A percentile compares a stretch with the other conserved stretches of the same genome.
Evolutionary conservation across 1,140 invertebrate species (phyloP).

Genomic region (Hermetia illucens): DNA sequence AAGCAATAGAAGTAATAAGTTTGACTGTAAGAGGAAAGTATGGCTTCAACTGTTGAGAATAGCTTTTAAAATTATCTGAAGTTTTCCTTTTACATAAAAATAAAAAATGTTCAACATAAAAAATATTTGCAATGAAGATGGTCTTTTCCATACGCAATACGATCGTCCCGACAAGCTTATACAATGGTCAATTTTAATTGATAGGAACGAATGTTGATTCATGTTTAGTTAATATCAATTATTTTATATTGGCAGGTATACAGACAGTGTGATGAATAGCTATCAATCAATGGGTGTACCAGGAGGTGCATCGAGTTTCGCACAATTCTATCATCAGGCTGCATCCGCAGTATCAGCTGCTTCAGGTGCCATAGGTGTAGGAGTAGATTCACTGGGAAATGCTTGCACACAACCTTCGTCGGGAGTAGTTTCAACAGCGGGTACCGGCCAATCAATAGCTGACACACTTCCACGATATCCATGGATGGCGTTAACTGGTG

Average conservation of each 20-base stretch:
- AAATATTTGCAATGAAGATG: too few species aligned
- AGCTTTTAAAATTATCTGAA: too few species aligned
- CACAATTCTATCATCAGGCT: constrained; percentile 78
- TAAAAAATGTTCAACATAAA: too few species aligned
- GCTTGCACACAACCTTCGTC: constrained; percentile 41
- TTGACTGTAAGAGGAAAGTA: too few species aligned
- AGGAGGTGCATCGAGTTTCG: constrained; percentile 38
- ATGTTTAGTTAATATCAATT: background rate
- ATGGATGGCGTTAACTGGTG: constrained; percentile 96
- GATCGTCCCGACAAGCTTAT: constrained; percentile 8
- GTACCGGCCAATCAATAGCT: constrained; percentile 52
- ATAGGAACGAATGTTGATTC: constrained; percentile 10
- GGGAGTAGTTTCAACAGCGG: constrained; percentile 35
- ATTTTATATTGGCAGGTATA: constrained; percentile 15
- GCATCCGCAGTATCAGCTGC: constrained; percentile 42
- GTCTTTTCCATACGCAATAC: too few species aligned
- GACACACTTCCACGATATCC: constrained; percentile 84
- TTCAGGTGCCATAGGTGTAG: constrained; percentile 33
- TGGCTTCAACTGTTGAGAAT: too few species aligned
- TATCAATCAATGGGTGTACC: constrained; percentile 32
- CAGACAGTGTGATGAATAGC: constrained; percentile 31
- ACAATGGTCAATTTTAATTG: constrained; percentile 11
- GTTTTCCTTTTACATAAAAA: too few species aligned
- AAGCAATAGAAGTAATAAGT: too few species aligned
- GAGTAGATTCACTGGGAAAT: constrained; percentile 28